phyloP scores from a whole-genome alignment of 2,888 invertebrate genomes.

The Xanthorhoe designata region DNA sequence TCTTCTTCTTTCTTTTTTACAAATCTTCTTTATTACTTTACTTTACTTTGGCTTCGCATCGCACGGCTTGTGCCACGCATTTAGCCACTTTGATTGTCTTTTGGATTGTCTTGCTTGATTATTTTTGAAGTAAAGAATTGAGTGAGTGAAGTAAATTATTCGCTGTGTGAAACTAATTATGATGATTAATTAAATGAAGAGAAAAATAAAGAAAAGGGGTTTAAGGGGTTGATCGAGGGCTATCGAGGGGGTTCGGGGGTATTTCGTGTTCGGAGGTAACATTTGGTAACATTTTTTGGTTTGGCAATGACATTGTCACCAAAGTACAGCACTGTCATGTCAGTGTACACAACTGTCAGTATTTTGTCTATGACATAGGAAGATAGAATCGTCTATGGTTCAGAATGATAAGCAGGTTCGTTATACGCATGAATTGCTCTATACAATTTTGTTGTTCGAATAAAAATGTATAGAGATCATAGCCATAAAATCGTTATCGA shows the following conservation, averaged over 20 bases:
- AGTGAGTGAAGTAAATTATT: slow-evolving; percentile 11
- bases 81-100: no score
- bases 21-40: no score
- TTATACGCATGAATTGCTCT: slow-evolving; percentile 59
- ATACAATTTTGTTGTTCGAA: slow-evolving; percentile 37
- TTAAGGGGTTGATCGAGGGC: no score
- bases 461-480: slow-evolving; percentile 52
- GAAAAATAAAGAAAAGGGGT: no score
- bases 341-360: background rate
- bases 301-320: slow-evolving; percentile 20
- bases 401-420: slow-evolving; percentile 43
- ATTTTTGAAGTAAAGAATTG: no score
- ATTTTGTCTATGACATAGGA: slow-evolving; percentile 19
- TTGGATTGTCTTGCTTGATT: no score
- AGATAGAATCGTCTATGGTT: slow-evolving; percentile 12
- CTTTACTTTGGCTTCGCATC: no score
- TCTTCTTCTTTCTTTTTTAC: background rate
- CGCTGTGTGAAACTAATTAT: no score
- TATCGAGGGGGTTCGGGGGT: no score
- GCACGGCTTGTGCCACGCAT: no score
- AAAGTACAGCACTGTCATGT: background rate
- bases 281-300: background rate
- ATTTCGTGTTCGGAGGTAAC: no score
- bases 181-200: no score
- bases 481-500: slow-evolving; percentile 60